Percentiles rank a stretch among this genome's conserved stretches.
phyloP scores from a whole-genome alignment of 2,888 invertebrate genomes.

The Rosalia funebris region DNA sequence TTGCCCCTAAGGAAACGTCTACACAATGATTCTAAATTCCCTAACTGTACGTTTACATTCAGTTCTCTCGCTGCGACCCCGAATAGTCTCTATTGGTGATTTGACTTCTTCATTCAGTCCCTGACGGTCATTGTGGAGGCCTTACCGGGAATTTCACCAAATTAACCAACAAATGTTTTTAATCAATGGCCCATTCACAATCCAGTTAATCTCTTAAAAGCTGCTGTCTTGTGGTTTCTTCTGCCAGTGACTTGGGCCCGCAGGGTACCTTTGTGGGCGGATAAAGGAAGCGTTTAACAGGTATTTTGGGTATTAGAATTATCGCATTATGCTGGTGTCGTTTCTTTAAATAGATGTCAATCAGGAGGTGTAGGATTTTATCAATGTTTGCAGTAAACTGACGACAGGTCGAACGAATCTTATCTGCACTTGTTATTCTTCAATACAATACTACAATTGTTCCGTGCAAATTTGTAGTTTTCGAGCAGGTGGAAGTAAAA shows the following conservation, averaged over 20 bases:
- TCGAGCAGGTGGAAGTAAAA: slow-evolving; percentile 10
- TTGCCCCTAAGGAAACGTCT: slow-evolving; percentile 6
- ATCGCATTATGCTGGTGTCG: slow-evolving; percentile 44
- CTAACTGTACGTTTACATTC: slow-evolving; percentile 11
- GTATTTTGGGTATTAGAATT: slow-evolving; percentile 56
- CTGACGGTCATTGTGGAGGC: slow-evolving; percentile 52
- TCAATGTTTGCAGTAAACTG: slow-evolving; percentile 54
- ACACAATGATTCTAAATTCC: slow-evolving; percentile 13
- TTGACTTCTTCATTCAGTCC: slow-evolving; percentile 54
- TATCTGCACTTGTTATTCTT: slow-evolving; percentile 39
- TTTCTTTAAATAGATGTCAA: slow-evolving; percentile 45
- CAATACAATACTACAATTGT: slow-evolving; percentile 26
- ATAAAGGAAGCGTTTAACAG: slow-evolving; percentile 59
- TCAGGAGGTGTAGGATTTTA: slow-evolving; percentile 45
- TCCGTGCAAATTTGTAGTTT: slow-evolving; percentile 1
- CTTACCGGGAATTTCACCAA: slow-evolving; percentile 57
- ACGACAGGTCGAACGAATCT: slow-evolving; percentile 54
- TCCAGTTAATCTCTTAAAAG: slow-evolving; percentile 59
- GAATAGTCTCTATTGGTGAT: slow-evolving; percentile 40
- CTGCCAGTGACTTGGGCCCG: slow-evolving; percentile 56
- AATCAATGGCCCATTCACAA: slow-evolving; percentile 59
- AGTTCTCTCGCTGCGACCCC: neutral
- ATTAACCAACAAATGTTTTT: slow-evolving; percentile 62
- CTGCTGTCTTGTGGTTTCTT: slow-evolving; percentile 51
- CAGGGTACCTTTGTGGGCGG: slow-evolving; percentile 52